These are phyloP conservation scores for Tiphia femorata DNA, from an alignment of 2,888 invertebrate species.

Conservation along the genomic window DNA sequence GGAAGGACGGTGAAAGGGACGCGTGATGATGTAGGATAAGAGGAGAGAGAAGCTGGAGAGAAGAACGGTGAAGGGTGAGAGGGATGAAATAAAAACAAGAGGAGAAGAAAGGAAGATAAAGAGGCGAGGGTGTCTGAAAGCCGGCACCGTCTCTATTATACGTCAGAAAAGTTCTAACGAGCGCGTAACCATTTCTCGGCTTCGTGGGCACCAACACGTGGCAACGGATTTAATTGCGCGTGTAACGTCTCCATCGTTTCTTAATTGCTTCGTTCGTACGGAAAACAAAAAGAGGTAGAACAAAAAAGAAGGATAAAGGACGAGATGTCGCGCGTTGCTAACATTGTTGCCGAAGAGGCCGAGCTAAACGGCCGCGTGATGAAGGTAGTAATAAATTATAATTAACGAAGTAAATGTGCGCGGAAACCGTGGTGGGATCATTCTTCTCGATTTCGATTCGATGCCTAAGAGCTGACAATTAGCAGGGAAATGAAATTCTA, in stretches of 20 bases:
- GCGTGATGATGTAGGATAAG: neutral
- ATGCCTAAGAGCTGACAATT: too few species aligned
- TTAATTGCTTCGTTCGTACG: neutral
- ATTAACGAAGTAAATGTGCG: neutral
- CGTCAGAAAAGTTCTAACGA: constrained; percentile 12
- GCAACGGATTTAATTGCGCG: neutral
- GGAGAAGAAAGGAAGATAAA: neutral
- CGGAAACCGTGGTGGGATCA: too few species aligned
- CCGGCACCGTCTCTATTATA: neutral
- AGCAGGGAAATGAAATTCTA: too few species aligned
- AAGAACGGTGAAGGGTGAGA: neutral
- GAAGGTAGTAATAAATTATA: neutral
- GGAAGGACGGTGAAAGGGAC: neutral
- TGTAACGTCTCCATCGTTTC: neutral
- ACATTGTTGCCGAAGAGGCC: too few species aligned
- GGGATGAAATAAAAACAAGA: neutral
- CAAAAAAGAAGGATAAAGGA: too few species aligned
- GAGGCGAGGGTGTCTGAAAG: neutral
- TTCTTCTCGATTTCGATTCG: too few species aligned
- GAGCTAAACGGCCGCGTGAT: neutral
- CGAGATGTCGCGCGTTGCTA: too few species aligned
- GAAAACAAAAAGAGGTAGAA: too few species aligned
- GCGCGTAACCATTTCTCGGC: neutral
- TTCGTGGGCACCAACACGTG: neutral
- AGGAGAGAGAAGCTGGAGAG: neutral